Percentiles rank a stretch among this genome's conserved stretches.
Evolutionary conservation across 2,888 invertebrate species (phyloP).

Genomic region (Glomeris marginata): DNA sequence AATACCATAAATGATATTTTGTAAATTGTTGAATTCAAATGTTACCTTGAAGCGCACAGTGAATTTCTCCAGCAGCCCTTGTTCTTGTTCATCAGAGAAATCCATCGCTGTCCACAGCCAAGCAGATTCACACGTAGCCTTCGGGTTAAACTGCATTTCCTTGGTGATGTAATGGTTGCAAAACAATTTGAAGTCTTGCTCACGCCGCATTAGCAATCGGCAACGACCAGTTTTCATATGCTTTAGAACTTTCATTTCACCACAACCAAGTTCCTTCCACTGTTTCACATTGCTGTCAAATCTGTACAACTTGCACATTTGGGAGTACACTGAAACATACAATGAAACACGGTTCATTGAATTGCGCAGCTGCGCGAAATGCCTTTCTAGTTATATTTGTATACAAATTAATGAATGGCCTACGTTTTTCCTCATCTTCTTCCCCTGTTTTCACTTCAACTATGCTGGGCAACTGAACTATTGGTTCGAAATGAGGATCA

Average conservation of each 20-base stretch:
- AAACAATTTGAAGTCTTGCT: slow-evolving; percentile 38
- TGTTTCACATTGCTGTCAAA: slow-evolving; percentile 51
- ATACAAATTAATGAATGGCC: too few relatives aligned
- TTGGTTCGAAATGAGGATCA: slow-evolving; percentile 31
- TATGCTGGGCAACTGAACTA: slow-evolving; percentile 30
- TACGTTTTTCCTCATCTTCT: slow-evolving; percentile 25
- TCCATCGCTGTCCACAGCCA: slow-evolving; percentile 28
- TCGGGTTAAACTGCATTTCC: slow-evolving; percentile 22
- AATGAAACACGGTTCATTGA: neutral
- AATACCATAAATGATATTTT: neutral
- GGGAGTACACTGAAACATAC: slow-evolving; percentile 9
- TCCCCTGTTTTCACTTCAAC: slow-evolving; percentile 31
- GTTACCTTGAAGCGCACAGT: slow-evolving; percentile 57
- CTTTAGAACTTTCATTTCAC: slow-evolving; percentile 72
- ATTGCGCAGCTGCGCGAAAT: neutral
- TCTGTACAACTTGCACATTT: slow-evolving; percentile 66
- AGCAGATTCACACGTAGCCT: slow-evolving; percentile 22
- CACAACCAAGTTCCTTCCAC: slow-evolving; percentile 91
- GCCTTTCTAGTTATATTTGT: neutral
- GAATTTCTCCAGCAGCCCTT: slow-evolving; percentile 46
- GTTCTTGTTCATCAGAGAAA: slow-evolving; percentile 29
- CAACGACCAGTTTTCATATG: slow-evolving; percentile 47
- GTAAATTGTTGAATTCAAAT: neutral
- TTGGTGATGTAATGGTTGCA: slow-evolving; percentile 27
- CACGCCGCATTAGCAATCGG: slow-evolving; percentile 73